Conservation (phyloP, 1,140 invertebrate genomes). For the Chlorops oryzae region DNA sequence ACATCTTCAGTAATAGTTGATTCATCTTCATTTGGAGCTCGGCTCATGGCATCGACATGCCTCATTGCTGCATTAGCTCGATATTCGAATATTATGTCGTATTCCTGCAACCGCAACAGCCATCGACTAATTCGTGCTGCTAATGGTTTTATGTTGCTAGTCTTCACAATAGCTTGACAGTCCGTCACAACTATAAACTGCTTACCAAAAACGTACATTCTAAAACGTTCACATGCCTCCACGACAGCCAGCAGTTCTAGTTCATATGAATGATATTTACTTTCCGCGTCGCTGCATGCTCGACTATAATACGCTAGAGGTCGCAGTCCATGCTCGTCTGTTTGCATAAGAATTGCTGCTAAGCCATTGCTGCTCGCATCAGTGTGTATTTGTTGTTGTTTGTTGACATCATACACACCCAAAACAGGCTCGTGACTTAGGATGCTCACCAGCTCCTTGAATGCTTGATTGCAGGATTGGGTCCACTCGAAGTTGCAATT, state of each 20-base stretch:
- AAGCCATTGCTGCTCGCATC: not conserved
- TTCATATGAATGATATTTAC: not conserved
- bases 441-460: not conserved
- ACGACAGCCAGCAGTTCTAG: not conserved
- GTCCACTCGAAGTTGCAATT: no score
- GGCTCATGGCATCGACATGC: not conserved
- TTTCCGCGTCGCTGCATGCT: not conserved
- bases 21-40: not conserved
- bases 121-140: no score
- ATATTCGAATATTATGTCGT: not conserved
- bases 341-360: not conserved
- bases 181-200: not conserved
- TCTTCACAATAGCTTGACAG: no score
- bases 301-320: not conserved
- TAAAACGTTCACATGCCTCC: no score
- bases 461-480: not conserved
- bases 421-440: not conserved
- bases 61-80: not conserved
- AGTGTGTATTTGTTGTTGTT: not conserved
- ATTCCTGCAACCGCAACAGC: not conserved
- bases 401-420: not conserved
- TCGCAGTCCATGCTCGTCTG: not conserved
- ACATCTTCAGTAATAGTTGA: not conserved
- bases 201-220: not conserved
- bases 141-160: no score